Base-by-base conservation (phyloP, 35 echinoderm and acorn worm species). In the Acanthaster planci region DNA sequence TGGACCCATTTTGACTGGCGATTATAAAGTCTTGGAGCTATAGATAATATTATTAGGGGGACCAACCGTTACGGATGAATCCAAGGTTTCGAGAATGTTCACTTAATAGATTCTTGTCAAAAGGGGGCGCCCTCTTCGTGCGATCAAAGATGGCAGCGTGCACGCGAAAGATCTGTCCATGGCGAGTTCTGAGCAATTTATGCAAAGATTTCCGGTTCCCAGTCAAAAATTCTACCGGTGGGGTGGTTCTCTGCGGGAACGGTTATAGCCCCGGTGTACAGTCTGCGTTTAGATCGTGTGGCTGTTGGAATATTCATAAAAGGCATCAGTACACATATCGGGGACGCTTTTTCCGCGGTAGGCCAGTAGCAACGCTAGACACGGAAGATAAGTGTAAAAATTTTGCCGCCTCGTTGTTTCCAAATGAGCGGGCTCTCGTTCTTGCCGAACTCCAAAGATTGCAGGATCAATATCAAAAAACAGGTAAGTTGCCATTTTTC, bases 371-470 rank as follows among this genome's bases (percentile, higher is more conserved):
- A 47, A 47, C 4, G 42, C 30, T 72, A 26, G 64, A 72, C 64
- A 72, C 64, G 3, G 12, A 72, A 26, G 18, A 21, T 29, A 72
- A 72, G 64, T 72, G 64, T 26, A 72, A 72, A 8, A 10, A 72
- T 34, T 72, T 72, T 30, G 64, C 34, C 23, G 64, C 34, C 21
- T 72, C 64, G 22, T 72, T 72, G 34, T 72, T 72, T 72, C 64
- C 64, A 26, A 72, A 72, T 34, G 64, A 72, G 64, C 23, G 64
- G 64, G 34, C 64, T 26, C 64, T 72, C 34, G 64, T 72, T 72
- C 29, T 72, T 31, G 64, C 64, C 64, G 64, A 72, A 26, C 64
- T 72, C 1, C 64, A 72, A 29, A 29, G 34, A 72, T 26, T 72
- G 29, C 64, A 72, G 64, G 64, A 72, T 10, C 34, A 31, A 26